Percentiles rank a stretch among this genome's conserved stretches.
phyloP scores from a whole-genome alignment of 2,113 vertebrate genomes.

The Hippocampus comes region DNA sequence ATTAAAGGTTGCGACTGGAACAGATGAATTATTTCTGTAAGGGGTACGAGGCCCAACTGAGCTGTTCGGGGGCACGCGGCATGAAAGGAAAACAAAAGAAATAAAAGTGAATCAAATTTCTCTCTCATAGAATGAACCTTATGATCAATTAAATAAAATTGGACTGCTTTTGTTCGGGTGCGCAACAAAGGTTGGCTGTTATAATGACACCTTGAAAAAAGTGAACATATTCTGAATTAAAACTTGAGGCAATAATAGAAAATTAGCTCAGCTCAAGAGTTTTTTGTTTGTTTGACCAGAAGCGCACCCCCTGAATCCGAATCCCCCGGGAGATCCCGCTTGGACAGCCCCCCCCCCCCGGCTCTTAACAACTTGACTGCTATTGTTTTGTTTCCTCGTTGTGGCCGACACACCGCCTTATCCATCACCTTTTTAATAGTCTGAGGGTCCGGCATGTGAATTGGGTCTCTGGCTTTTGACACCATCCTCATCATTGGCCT shows the following conservation, averaged over 20 bases:
- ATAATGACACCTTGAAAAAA: not conserved
- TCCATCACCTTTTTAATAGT: conserved; percentile 1
- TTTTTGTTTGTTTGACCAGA: not conserved
- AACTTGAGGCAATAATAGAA: too few relatives aligned
- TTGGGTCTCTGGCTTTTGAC: not conserved
- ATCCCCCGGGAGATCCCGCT: not conserved
- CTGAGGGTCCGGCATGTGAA: not conserved
- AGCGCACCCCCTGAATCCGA: not conserved
- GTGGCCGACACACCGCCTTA: not conserved
- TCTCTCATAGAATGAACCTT: too few relatives aligned
- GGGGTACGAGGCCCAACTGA: too few relatives aligned
- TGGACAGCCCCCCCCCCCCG: not conserved
- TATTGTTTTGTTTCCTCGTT: not conserved
- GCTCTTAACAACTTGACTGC: not conserved
- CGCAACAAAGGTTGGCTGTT: not conserved
- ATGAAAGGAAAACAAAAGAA: too few relatives aligned
- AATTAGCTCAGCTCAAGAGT: not conserved
- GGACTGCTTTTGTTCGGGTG: too few relatives aligned
- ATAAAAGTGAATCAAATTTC: too few relatives aligned
- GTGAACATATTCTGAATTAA: not conserved
- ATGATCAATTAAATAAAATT: too few relatives aligned
- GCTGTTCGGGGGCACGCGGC: too few relatives aligned
- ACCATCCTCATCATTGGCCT: not conserved
- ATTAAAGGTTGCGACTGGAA: too few relatives aligned
- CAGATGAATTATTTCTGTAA: too few relatives aligned